A percentile compares a stretch with the other conserved stretches of the same genome.
Evolutionary conservation across 2,797 vertebrate genomes (phyloP).

Genomic region (Coluber constrictor): DNA sequence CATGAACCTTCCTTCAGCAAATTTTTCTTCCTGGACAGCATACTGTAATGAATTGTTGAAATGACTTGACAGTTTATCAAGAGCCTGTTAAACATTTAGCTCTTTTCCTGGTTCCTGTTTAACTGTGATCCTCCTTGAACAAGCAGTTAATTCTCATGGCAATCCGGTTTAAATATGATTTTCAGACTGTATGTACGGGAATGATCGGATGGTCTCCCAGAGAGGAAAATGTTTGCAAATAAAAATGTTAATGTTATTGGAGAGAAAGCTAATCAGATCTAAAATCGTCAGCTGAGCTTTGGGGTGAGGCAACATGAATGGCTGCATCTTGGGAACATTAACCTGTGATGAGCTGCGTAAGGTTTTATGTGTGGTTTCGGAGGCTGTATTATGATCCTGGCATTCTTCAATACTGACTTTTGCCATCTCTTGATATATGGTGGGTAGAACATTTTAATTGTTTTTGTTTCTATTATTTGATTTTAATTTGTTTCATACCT

Average conservation of each 20-base stretch:
- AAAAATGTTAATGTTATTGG: neutral
- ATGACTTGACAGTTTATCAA: neutral
- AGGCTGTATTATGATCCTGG: neutral
- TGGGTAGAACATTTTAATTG: neutral
- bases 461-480: neutral
- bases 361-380: neutral
- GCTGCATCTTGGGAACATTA: neutral
- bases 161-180: neutral
- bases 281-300: neutral
- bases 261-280: neutral
- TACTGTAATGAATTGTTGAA: neutral
- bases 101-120: neutral
- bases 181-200: neutral
- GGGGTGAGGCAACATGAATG: neutral
- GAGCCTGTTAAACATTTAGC: neutral
- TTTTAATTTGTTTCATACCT: neutral
- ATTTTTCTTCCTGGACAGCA: neutral
- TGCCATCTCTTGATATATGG: neutral
- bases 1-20: neutral
- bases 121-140: neutral
- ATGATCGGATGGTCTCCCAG: neutral
- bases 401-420: neutral
- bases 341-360: neutral
- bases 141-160: too few species aligned
- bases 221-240: neutral